Conservation (phyloP, 2,888 invertebrate species). For the Meiosimyza platycephala region DNA sequence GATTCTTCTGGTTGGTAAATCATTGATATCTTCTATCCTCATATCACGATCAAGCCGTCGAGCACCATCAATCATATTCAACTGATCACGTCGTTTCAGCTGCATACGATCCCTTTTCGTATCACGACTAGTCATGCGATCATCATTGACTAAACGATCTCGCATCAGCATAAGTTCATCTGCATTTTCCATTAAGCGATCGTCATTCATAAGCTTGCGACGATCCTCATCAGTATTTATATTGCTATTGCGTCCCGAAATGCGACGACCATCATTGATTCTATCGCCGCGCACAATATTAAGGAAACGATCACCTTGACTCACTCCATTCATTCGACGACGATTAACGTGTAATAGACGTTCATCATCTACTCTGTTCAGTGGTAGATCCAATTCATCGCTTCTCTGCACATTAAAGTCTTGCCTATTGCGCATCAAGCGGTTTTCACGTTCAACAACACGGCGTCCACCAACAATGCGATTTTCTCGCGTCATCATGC, state of each 20-base stretch:
- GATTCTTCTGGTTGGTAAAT: conserved; percentile 21
- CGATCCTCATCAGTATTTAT: conserved; percentile 16
- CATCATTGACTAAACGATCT: background rate
- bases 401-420: background rate
- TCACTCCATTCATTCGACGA: conserved; percentile 3
- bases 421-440: background rate
- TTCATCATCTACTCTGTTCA: conserved; percentile 22
- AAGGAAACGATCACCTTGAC: conserved; percentile 18
- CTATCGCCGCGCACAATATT: conserved; percentile 9
- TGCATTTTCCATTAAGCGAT: background rate
- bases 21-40: background rate
- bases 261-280: conserved; percentile 42
- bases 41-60: background rate
- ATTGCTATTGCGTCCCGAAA: conserved; percentile 13
- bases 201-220: background rate
- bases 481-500: background rate
- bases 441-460: background rate
- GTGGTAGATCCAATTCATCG: background rate
- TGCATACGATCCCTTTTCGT: background rate
- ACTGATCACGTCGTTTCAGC: background rate
- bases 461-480: conserved; percentile 15
- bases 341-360: conserved; percentile 21
- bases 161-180: conserved; percentile 30
- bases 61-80: background rate
- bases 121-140: background rate